These are phyloP conservation scores for Dasysyrphus albostriatus DNA, from an alignment of 2,888 invertebrate species.

Conservation along the genomic window DNA sequence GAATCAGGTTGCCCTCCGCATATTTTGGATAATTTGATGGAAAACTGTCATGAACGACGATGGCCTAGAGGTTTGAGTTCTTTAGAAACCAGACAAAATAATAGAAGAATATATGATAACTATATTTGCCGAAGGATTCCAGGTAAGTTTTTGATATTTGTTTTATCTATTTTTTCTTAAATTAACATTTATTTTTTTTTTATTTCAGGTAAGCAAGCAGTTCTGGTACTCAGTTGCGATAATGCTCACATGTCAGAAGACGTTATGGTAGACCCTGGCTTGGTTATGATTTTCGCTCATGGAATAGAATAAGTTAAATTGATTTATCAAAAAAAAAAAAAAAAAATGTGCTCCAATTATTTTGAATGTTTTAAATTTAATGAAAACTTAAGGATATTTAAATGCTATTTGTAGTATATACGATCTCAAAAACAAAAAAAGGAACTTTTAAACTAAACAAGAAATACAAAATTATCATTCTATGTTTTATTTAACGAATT, in stretches of 20 bases:
- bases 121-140: conserved; percentile 97
- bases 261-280: conserved; percentile 97
- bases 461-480: not conserved
- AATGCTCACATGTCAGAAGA: conserved; percentile 97
- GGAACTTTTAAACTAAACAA: conserved; percentile 21
- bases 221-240: conserved; percentile 96
- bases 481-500: not conserved
- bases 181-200: not conserved
- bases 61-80: conserved; percentile 98
- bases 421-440: conserved; percentile 60
- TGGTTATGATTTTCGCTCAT: conserved; percentile 99
- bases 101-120: conserved; percentile 95
- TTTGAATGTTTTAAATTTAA: conserved; percentile 41
- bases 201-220: conserved; percentile 96
- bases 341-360: conserved; percentile 27
- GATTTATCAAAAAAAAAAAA: conserved; percentile 30
- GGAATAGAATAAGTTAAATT: conserved; percentile 90
- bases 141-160: conserved; percentile 83
- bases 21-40: conserved; percentile 97
- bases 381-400: conserved; percentile 42
- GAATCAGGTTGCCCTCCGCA: conserved; percentile 97
- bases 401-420: conserved; percentile 60
- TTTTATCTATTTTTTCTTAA: not conserved
- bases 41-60: conserved; percentile 97
- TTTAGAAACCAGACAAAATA: conserved; percentile 96